A percentile compares a stretch with the other conserved stretches of the same genome.
These are phyloP conservation scores for Limnothrissa miodon DNA, from an alignment of 2,113 vertebrate genomes.

Conservation along the genomic window DNA sequence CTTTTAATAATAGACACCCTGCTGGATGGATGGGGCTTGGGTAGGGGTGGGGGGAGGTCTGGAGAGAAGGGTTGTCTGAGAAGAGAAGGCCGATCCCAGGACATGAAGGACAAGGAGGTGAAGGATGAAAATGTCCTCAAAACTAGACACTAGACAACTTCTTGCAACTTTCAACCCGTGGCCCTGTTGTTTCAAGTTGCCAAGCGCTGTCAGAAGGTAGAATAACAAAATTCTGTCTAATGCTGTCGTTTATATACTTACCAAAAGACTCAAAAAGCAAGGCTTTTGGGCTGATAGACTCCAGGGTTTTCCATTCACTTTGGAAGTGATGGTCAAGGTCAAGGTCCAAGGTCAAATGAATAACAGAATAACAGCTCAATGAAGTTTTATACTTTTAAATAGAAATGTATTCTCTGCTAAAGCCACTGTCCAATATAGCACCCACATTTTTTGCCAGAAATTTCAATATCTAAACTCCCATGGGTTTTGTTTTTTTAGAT, in stretches of 20 bases:
- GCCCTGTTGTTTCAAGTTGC: no score
- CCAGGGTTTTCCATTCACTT: no score
- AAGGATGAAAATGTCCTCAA: background rate
- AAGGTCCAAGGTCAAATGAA: background rate
- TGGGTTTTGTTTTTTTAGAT: background rate
- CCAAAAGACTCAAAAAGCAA: no score
- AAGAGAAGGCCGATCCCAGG: background rate
- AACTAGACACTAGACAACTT: background rate
- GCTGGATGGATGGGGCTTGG: background rate
- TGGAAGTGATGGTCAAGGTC: no score
- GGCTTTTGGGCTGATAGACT: no score
- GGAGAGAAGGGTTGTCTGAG: background rate
- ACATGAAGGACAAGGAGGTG: background rate
- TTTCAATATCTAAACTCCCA: background rate
- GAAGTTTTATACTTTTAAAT: no score
- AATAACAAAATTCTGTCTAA: no score
- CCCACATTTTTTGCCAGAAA: no score
- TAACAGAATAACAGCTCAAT: background rate
- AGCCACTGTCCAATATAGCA: no score
- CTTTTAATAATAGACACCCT: constrained; percentile 31
- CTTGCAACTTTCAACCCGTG: background rate
- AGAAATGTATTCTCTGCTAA: no score
- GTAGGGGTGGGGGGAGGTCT: background rate
- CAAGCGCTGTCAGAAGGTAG: no score
- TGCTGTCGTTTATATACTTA: no score